Percentiles rank a stretch among this genome's conserved stretches.
Evolutionary conservation across 1,140 invertebrate genomes (phyloP).

Genomic region (Periplaneta americana): DNA sequence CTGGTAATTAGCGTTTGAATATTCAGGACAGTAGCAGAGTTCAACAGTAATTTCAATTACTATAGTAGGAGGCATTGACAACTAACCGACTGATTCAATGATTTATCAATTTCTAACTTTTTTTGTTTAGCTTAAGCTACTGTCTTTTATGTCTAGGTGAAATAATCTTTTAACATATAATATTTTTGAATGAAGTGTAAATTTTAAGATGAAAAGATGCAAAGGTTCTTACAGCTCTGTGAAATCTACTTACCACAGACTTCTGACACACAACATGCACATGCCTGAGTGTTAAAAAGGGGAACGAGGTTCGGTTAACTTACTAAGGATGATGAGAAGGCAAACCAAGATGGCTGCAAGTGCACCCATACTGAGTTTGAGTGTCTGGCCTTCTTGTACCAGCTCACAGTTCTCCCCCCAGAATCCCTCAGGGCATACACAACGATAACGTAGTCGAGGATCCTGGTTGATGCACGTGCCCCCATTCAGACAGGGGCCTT

Average conservation of each 20-base stretch:
- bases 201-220: not conserved
- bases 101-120: too few relatives aligned
- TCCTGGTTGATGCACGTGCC: conserved; percentile 86
- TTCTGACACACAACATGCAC: too few relatives aligned
- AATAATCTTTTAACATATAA: too few relatives aligned
- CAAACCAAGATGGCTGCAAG: conserved; percentile 90
- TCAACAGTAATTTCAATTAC: too few relatives aligned
- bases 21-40: too few relatives aligned
- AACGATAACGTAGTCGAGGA: conserved; percentile 73
- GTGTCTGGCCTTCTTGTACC: conserved; percentile 84
- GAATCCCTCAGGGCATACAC: conserved; percentile 84
- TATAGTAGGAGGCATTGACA: too few relatives aligned
- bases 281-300: too few relatives aligned
- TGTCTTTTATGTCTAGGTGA: too few relatives aligned
- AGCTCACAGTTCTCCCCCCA: conserved; percentile 92
- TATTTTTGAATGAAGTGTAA: too few relatives aligned
- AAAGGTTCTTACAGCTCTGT: not conserved
- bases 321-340: conserved; percentile 90
- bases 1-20: too few relatives aligned
- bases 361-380: conserved; percentile 90
- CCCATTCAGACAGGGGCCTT: conserved; percentile 86
- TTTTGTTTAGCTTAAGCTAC: too few relatives aligned
- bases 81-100: too few relatives aligned
- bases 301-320: conserved; percentile 37
- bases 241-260: not conserved